Evolutionary conservation across 2,113 vertebrate genomes (phyloP).

Genomic region (Hemicordylus capensis): DNA sequence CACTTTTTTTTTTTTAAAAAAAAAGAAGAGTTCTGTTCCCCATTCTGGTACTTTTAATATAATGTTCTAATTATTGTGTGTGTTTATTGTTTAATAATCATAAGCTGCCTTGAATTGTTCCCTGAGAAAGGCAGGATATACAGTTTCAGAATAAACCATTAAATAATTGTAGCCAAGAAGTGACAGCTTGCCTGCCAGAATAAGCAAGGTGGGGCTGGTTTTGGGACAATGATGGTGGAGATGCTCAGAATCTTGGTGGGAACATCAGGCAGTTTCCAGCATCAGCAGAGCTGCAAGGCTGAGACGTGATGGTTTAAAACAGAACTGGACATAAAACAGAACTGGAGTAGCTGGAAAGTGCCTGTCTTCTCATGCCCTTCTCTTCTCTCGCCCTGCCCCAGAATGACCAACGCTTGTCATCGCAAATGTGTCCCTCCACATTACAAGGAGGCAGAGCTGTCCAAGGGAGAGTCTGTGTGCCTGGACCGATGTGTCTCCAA

Average conservation of each 20-base stretch:
- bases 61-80: too few relatives aligned
- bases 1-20: too few relatives aligned
- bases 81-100: too few relatives aligned
- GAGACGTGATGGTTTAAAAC: background rate
- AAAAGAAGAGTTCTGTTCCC: too few relatives aligned
- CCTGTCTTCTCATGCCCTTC: background rate
- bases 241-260: background rate
- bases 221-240: background rate
- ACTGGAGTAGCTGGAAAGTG: accelerated
- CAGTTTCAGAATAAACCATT: too few relatives aligned
- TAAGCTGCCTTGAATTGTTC: too few relatives aligned
- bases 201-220: too few relatives aligned
- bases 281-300: background rate
- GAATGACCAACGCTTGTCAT: conserved; percentile 97
- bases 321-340: background rate
- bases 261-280: background rate
- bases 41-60: too few relatives aligned
- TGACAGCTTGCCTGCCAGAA: background rate
- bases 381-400: conserved; percentile 45
- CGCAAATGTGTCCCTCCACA: conserved; percentile 93
- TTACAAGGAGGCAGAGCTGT: conserved; percentile 94
- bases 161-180: background rate
- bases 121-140: too few relatives aligned
- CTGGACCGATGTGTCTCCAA: conserved; percentile 97
- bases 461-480: conserved; percentile 94